These are phyloP conservation scores for Lasaia peninsularis DNA, from an alignment of 1,140 invertebrate genomes.

Conservation along the genomic window DNA sequence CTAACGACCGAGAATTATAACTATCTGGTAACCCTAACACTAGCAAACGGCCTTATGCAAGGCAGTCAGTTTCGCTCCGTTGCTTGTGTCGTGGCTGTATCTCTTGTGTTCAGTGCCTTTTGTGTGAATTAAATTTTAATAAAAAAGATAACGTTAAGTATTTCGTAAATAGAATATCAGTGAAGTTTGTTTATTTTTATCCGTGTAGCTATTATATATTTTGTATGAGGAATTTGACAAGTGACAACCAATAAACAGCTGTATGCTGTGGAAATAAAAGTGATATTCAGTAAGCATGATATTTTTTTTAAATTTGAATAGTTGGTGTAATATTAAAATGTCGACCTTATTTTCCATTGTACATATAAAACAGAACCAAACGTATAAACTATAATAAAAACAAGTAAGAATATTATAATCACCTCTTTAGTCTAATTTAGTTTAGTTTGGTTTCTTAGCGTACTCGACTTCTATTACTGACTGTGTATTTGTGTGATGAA, in stretches of 20 bases:
- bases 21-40: conserved; percentile 12
- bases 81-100: conserved; percentile 20
- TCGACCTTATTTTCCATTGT: background rate
- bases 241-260: background rate
- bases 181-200: background rate
- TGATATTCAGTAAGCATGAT: background rate
- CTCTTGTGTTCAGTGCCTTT: conserved; percentile 1
- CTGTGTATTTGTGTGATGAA: too few species aligned
- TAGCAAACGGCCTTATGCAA: conserved; percentile 17
- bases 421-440: too few species aligned
- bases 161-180: background rate
- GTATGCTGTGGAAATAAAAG: background rate
- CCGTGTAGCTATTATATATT: background rate
- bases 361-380: too few species aligned
- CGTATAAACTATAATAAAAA: too few species aligned
- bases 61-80: conserved; percentile 27
- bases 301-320: conserved; percentile 2
- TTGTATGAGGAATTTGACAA: background rate
- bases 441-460: too few species aligned
- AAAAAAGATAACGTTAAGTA: conserved; percentile 12
- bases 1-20: background rate
- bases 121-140: background rate
- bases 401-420: too few species aligned
- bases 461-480: too few species aligned
- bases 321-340: background rate